Base-by-base conservation (phyloP, 2,888 invertebrate genomes). In the Caenorhabditis drosophilae region DNA sequence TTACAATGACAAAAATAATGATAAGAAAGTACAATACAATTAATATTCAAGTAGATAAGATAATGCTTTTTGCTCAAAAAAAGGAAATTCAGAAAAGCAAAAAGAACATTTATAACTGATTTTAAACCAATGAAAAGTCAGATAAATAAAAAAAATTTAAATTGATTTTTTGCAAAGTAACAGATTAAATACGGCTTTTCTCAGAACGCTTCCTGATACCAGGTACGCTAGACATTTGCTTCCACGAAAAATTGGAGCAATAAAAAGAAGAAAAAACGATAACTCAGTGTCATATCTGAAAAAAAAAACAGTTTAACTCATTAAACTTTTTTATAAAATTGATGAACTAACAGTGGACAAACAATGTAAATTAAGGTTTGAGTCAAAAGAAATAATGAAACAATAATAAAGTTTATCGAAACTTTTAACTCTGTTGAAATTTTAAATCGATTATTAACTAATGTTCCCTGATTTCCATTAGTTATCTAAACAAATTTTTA, bases 141-240 rank as follows among this genome's bases (percentile, higher is more conserved):
- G n/a, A n/a, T n/a, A n/a, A n/a, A n/a, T n/a, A n/a, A n/a, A n/a
- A n/a, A n/a, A n/a, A 31, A 31, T 9, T 62, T 38, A 58, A 25
- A 58, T 53, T 22, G 54, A 22, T 45, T 58, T 64, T 40, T 46
- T 35, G 35, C 58, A 64, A 38, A 46, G 15, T 7, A 64, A 23
- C 25, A 64, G 25, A 20, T 64, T 58, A n/a, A 36, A 50, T 40
- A 64, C 54, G 16, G 64, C 64, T 15, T 54, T 64, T 40, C 64
- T 49, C 35, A 64, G 64, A 25, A 58, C 58, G 58, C 64, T 64
- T 58, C 64, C 64, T 35, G 64, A 64, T 18, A 64, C 58, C 58
- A 64, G 25, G 42, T 64, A 64, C 18, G 64, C 64, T 11, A 64
- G 47, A 42, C 64, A 64, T 41, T 64, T 64, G 55, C 64, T 64